Conservation (phyloP, 2,797 vertebrate genomes). For the Danio choprae region DNA sequence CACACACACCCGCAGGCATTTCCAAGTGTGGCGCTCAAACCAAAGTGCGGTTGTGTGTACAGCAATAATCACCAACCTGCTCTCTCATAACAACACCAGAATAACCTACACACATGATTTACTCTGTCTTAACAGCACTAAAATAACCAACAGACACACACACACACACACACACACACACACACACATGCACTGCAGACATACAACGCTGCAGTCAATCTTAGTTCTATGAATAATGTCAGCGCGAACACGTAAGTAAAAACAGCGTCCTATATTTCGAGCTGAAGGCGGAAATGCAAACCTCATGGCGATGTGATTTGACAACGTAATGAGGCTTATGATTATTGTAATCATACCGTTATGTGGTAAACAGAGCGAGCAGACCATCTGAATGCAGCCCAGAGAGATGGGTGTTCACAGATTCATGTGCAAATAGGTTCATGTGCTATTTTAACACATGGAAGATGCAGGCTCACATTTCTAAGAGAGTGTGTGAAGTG, state of each 20-base stretch:
- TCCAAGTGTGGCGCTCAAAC: constrained; percentile 52
- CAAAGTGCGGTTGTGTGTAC: constrained; percentile 61
- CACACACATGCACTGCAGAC: constrained; percentile 30
- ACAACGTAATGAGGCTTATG: constrained; percentile 56
- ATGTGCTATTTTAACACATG: background rate
- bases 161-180: background rate
- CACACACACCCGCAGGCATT: constrained; percentile 60
- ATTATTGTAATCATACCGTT: constrained; percentile 53
- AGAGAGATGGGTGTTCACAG: background rate
- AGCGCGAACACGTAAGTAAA: background rate
- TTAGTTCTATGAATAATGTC: constrained; percentile 28
- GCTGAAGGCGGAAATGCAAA: constrained; percentile 41
- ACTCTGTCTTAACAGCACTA: constrained; percentile 10
- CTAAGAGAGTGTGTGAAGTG: background rate
- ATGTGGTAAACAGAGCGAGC: constrained; percentile 18
- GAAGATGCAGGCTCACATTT: background rate
- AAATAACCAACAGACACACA: constrained; percentile 26
- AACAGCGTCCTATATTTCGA: constrained; percentile 20
- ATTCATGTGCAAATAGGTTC: background rate
- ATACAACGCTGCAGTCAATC: constrained; percentile 2
- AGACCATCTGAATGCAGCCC: background rate
- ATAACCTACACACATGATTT: constrained; percentile 69
- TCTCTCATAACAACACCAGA: constrained; percentile 81
- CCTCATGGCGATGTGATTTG: constrained; percentile 44
- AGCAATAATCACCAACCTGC: constrained; percentile 80